These are phyloP conservation scores for Sphaerophoria rueppellii DNA, from an alignment of 2,888 invertebrate species.

Conservation along the genomic window DNA sequence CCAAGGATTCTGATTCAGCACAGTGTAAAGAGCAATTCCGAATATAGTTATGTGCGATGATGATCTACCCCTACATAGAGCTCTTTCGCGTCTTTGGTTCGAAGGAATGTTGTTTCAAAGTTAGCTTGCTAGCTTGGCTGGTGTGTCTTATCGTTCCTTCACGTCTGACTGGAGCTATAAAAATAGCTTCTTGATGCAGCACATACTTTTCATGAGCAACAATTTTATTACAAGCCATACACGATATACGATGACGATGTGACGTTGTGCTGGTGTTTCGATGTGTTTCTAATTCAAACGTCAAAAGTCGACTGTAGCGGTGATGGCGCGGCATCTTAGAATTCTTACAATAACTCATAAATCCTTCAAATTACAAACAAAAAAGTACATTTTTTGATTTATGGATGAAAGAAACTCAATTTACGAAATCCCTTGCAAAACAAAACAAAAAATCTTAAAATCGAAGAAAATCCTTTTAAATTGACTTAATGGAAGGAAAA, in stretches of 20 bases:
- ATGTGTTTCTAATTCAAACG: background rate
- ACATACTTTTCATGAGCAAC: background rate
- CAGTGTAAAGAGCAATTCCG: background rate
- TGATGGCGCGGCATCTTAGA: background rate
- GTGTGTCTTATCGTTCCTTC: constrained; percentile 14
- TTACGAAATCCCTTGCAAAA: constrained; percentile 21
- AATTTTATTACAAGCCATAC: constrained; percentile 1
- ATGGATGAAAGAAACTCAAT: constrained; percentile 19
- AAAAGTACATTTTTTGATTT: constrained; percentile 14
- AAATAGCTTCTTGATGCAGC: constrained; percentile 12
- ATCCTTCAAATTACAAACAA: constrained; percentile 9
- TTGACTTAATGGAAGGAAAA: background rate
- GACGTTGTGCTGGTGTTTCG: background rate
- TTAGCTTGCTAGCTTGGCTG: background rate
- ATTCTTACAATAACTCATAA: constrained; percentile 11
- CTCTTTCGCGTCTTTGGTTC: background rate
- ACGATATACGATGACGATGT: background rate
- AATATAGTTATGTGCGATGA: constrained; percentile 10
- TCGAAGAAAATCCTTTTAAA: constrained; percentile 36
- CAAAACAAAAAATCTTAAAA: constrained; percentile 3
- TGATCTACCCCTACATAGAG: background rate
- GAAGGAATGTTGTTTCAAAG: constrained; percentile 6
- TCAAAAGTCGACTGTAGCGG: background rate
- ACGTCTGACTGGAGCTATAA: constrained; percentile 21
- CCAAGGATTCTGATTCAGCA: background rate